Conservation (phyloP, 2,113 vertebrate species). For the Phasianus colchicus region DNA sequence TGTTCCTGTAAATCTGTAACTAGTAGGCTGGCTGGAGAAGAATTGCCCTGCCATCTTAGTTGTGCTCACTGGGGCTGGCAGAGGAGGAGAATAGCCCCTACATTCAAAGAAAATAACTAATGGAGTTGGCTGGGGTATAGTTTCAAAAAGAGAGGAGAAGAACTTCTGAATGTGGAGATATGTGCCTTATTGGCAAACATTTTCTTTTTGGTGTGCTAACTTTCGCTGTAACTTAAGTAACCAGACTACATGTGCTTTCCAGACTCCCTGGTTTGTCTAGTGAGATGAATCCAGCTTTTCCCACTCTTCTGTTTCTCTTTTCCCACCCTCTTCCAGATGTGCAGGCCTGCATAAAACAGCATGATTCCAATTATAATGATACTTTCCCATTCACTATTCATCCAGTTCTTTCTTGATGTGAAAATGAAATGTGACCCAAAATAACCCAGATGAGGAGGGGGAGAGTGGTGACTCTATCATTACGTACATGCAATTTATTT, state of each 20-base stretch:
- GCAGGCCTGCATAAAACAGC: slow-evolving; percentile 70
- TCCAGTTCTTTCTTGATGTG: slow-evolving; percentile 69
- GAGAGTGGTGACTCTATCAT: not conserved
- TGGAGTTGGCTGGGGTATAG: not conserved
- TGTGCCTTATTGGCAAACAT: not conserved
- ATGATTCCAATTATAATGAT: slow-evolving; percentile 67
- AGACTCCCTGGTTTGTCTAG: slow-evolving; percentile 59
- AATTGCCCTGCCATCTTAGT: not conserved
- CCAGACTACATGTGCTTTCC: slow-evolving; percentile 62
- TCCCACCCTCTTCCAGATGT: slow-evolving; percentile 73
- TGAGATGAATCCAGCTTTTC: slow-evolving; percentile 44
- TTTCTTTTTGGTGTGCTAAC: slow-evolving; percentile 39
- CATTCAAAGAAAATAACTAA: not conserved
- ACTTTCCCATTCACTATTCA: slow-evolving; percentile 70
- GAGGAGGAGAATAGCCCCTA: not conserved
- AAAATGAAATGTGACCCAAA: slow-evolving; percentile 70
- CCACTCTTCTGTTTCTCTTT: slow-evolving; percentile 63
- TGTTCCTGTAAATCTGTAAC: slow-evolving; percentile 58
- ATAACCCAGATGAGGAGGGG: not conserved
- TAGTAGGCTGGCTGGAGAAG: not conserved
- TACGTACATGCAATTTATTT: slow-evolving; percentile 50
- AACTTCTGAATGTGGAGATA: not conserved
- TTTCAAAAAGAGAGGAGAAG: not conserved
- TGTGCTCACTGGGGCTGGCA: not conserved
- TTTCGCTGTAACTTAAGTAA: slow-evolving; percentile 60